phyloP scores from a whole-genome alignment of 2,113 vertebrate genomes.

The Nycticebus coucang region DNA sequence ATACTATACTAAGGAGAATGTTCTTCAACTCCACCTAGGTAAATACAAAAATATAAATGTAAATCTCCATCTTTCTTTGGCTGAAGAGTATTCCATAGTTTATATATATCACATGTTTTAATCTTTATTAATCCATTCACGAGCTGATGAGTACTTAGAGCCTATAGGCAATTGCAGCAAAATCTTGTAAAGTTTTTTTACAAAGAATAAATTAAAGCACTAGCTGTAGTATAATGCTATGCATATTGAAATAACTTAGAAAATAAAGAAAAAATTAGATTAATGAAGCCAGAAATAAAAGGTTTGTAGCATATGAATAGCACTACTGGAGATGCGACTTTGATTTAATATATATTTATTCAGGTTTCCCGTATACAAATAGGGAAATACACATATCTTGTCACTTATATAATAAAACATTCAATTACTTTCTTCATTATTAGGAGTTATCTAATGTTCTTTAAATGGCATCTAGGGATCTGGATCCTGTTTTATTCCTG shows the following conservation, averaged over 20 bases:
- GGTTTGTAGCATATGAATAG: neutral
- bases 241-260: neutral
- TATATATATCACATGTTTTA: no score
- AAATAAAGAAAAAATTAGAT: neutral
- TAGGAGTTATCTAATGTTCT: neutral
- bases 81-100: no score
- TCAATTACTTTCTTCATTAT: neutral
- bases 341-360: neutral
- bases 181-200: neutral
- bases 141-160: no score
- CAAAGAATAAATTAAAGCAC: neutral
- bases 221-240: neutral
- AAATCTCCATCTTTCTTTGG: no score
- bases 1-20: no score
- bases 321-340: neutral
- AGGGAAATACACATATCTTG: neutral
- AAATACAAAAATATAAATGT: no score
- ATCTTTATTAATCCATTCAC: no score
- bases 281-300: neutral
- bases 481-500: neutral
- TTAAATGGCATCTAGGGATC: neutral
- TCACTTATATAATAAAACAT: neutral
- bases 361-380: neutral
- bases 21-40: no score
- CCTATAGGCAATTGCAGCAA: no score